Conservation (phyloP, 2,797 vertebrate genomes). For the Zenarchopterus dispar region DNA sequence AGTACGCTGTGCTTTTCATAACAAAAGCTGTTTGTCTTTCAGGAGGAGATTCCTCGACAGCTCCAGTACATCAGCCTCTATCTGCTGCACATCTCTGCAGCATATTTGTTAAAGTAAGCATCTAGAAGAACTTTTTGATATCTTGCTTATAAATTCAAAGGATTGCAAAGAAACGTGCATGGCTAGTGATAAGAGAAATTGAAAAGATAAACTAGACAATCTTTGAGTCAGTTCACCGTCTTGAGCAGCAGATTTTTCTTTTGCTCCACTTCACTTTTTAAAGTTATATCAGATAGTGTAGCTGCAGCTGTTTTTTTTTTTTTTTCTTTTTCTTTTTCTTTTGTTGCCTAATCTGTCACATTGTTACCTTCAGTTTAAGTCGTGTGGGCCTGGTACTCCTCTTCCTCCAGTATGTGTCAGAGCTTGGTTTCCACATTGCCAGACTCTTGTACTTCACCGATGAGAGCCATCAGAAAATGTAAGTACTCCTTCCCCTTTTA, state of each 20-base stretch:
- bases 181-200: not conserved
- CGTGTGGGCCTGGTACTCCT: slow-evolving; percentile 92
- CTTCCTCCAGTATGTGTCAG: slow-evolving; percentile 92
- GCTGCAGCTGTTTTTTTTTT: not conserved
- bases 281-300: not conserved
- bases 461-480: slow-evolving; percentile 96
- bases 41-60: slow-evolving; percentile 97
- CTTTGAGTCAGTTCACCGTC: not conserved
- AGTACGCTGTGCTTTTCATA: slow-evolving; percentile 1
- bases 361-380: slow-evolving; percentile 82
- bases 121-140: not conserved
- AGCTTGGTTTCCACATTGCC: slow-evolving; percentile 92
- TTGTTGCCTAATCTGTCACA: not conserved
- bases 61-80: slow-evolving; percentile 94
- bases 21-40: slow-evolving; percentile 52
- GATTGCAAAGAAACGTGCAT: not conserved
- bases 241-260: not conserved
- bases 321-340: not conserved
- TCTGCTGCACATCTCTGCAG: slow-evolving; percentile 91
- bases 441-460: slow-evolving; percentile 93
- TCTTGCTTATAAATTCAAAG: not conserved
- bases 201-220: not conserved
- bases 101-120: slow-evolving; percentile 96
- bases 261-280: not conserved
- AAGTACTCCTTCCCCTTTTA: slow-evolving; percentile 53